A percentile compares a stretch with the other conserved stretches of the same genome.
Conservation (phyloP, 2,113 vertebrate species). For the Lichenostomus cassidix region DNA sequence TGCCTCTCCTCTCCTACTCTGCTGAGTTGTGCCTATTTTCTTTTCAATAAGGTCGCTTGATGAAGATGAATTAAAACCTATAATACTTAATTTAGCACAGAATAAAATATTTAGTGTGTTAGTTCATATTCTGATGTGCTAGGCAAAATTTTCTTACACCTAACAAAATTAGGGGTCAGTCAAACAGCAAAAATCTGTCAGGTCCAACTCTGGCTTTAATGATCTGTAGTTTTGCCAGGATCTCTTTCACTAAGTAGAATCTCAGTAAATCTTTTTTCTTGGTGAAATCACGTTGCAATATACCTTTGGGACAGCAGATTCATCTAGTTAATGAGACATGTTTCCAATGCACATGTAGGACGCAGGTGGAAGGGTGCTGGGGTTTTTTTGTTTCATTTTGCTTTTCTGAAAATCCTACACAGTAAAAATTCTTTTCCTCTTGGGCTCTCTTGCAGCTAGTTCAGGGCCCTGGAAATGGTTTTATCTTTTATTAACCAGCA, state of each 20-base stretch:
- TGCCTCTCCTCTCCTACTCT: neutral
- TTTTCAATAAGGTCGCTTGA: neutral
- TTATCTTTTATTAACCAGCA: neutral
- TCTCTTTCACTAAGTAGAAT: neutral
- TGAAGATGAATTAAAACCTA: slow-evolving; percentile 20
- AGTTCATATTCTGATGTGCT: neutral
- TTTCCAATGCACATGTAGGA: neutral
- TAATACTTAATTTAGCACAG: neutral
- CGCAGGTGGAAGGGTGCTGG: neutral
- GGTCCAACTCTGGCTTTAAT: neutral
- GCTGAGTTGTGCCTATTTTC: neutral
- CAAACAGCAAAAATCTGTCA: neutral
- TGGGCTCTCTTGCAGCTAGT: neutral
- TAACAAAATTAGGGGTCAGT: neutral
- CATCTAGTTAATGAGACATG: neutral
- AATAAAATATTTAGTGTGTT: slow-evolving; percentile 16
- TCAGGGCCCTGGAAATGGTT: neutral
- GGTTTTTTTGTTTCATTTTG: neutral
- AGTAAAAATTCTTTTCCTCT: neutral
- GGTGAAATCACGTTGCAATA: neutral
- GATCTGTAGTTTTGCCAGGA: neutral
- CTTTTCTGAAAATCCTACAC: neutral
- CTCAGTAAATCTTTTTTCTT: neutral
- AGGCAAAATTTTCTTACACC: neutral
- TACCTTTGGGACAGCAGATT: neutral